A percentile compares a stretch with the other conserved stretches of the same genome.
phyloP scores from a whole-genome alignment of 2,888 invertebrate species.

The Prenolepis imparis region DNA sequence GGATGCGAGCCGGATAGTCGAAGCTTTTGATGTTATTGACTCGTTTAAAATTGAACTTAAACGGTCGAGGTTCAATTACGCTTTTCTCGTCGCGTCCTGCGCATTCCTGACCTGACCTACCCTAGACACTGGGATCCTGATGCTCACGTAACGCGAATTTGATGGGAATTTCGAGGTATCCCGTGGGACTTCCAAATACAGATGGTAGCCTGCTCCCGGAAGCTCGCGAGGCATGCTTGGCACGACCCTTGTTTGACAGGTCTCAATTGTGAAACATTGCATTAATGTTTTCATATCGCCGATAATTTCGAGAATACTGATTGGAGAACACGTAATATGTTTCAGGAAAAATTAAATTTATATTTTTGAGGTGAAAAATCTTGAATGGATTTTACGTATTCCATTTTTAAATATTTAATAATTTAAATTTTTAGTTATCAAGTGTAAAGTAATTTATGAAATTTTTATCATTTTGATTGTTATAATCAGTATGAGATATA shows the following conservation, averaged over 20 bases:
- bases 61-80: slow-evolving; percentile 52
- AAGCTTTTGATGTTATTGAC: slow-evolving; percentile 85
- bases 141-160: slow-evolving; percentile 66
- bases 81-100: background rate
- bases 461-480: background rate
- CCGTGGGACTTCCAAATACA: slow-evolving; percentile 64
- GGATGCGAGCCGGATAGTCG: slow-evolving; percentile 81
- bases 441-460: background rate
- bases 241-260: slow-evolving; percentile 76
- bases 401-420: background rate
- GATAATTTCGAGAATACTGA: slow-evolving; percentile 5
- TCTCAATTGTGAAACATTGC: slow-evolving; percentile 24
- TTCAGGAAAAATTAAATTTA: background rate
- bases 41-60: slow-evolving; percentile 80
- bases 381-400: background rate
- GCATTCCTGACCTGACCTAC: background rate
- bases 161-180: slow-evolving; percentile 50
- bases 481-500: background rate
- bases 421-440: background rate
- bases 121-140: slow-evolving; percentile 58
- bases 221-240: slow-evolving; percentile 81
- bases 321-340: background rate
- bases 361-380: background rate
- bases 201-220: slow-evolving; percentile 82
- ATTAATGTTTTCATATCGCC: background rate